phyloP scores from a whole-genome alignment of 2,797 vertebrate species.

The Thripadectes ignobilis region DNA sequence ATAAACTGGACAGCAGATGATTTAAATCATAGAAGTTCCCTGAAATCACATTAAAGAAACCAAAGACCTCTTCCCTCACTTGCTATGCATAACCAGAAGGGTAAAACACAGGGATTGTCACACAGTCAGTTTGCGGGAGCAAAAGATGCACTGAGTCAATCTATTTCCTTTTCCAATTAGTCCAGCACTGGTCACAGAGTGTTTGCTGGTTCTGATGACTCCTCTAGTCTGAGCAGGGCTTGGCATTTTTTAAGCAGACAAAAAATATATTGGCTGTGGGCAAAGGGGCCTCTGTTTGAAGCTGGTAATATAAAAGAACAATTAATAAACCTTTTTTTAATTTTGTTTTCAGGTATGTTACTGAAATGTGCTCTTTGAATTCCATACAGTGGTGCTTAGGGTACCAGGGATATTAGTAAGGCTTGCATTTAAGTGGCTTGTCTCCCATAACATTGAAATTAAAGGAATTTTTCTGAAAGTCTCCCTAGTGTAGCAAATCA shows the following conservation, averaged over 20 bases:
- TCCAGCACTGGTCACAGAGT: not conserved
- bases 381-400: not conserved
- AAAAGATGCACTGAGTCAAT: not conserved
- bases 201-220: not conserved
- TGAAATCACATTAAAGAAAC: not conserved
- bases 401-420: not conserved
- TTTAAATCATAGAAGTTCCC: not conserved
- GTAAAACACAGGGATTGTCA: not conserved
- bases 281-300: not conserved
- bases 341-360: not conserved
- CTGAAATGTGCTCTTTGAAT: not conserved
- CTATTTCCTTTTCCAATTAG: not conserved
- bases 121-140: not conserved
- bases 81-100: not conserved
- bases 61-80: not conserved
- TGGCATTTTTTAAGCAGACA: not conserved
- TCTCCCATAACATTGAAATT: not conserved
- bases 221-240: not conserved
- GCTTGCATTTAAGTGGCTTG: not conserved
- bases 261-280: not conserved
- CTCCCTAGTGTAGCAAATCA: not conserved
- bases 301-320: not conserved
- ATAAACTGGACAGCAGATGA: not conserved
- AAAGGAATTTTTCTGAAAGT: not conserved
- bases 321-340: not conserved